Conservation (phyloP, 2,888 invertebrate genomes). For the Bombylius major region DNA sequence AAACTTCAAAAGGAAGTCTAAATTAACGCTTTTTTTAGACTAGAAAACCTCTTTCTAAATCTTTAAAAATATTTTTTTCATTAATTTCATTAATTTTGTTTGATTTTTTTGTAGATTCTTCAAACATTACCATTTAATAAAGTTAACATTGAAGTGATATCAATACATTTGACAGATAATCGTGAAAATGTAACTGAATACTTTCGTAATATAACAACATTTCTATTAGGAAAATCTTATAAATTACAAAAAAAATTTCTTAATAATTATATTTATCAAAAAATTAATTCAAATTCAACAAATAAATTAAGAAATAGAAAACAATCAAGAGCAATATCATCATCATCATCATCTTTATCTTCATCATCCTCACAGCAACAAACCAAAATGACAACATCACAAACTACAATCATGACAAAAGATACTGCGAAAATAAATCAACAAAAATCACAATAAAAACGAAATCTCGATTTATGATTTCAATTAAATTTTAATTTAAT, state of each 20-base stretch:
- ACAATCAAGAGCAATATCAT: not conserved
- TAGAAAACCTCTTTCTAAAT: too few relatives aligned
- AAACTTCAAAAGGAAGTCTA: too few relatives aligned
- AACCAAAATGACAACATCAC: too few relatives aligned
- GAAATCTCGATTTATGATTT: too few relatives aligned
- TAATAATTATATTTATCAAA: constrained; percentile 35
- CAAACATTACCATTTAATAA: constrained; percentile 36
- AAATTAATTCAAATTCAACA: constrained; percentile 28
- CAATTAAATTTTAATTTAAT: too few relatives aligned
- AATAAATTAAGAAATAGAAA: constrained; percentile 19
- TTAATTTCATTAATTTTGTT: not conserved
- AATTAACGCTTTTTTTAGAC: too few relatives aligned
- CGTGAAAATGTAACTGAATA: constrained; percentile 19
- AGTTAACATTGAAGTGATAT: constrained; percentile 34
- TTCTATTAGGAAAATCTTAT: constrained; percentile 34
- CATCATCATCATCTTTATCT: not conserved
- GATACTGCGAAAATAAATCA: too few relatives aligned
- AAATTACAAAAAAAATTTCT: constrained; percentile 33
- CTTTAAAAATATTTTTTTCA: not conserved
- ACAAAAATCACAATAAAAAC: too few relatives aligned
- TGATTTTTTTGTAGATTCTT: constrained; percentile 24
- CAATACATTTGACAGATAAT: constrained; percentile 29
- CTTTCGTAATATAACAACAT: constrained; percentile 33
- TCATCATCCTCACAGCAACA: not conserved
- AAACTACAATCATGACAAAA: too few relatives aligned